Evolutionary conservation across 2,113 vertebrate species (phyloP).

Genomic region (Carassius gibelio): DNA sequence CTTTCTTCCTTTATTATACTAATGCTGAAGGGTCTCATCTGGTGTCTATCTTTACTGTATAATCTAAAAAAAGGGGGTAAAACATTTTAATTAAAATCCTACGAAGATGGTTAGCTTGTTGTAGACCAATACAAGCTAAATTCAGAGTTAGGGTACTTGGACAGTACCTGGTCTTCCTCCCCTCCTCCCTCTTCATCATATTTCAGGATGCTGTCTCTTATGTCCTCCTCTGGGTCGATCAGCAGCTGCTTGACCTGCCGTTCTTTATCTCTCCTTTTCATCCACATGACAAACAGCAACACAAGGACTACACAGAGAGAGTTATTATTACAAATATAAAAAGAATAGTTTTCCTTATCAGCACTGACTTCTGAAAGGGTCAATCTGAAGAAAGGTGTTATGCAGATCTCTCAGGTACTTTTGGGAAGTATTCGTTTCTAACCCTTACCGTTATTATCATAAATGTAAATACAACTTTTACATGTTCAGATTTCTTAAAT

Average conservation of each 20-base stretch:
- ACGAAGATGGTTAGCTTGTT: background rate
- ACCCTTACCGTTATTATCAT: background rate
- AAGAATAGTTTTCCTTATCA: background rate
- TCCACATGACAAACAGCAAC: slow-evolving; percentile 95
- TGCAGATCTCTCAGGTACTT: background rate
- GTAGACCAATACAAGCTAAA: too few relatives aligned
- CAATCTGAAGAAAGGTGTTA: background rate
- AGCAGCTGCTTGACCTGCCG: slow-evolving; percentile 94
- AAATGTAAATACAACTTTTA: background rate
- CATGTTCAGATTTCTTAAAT: background rate
- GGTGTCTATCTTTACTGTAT: background rate
- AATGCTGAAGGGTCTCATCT: background rate
- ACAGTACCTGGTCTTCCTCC: slow-evolving; percentile 93
- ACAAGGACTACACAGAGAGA: slow-evolving; percentile 81
- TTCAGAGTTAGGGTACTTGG: background rate
- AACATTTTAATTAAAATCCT: background rate
- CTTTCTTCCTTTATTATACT: background rate
- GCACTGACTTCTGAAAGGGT: background rate
- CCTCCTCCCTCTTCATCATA: slow-evolving; percentile 98
- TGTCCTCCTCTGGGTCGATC: slow-evolving; percentile 95
- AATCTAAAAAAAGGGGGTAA: background rate
- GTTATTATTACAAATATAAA: background rate
- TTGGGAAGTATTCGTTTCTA: background rate
- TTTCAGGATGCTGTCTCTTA: slow-evolving; percentile 95
- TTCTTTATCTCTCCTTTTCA: slow-evolving; percentile 95